Conservation (phyloP, 2,113 vertebrate genomes). For the Pyxicephalus adspersus region DNA sequence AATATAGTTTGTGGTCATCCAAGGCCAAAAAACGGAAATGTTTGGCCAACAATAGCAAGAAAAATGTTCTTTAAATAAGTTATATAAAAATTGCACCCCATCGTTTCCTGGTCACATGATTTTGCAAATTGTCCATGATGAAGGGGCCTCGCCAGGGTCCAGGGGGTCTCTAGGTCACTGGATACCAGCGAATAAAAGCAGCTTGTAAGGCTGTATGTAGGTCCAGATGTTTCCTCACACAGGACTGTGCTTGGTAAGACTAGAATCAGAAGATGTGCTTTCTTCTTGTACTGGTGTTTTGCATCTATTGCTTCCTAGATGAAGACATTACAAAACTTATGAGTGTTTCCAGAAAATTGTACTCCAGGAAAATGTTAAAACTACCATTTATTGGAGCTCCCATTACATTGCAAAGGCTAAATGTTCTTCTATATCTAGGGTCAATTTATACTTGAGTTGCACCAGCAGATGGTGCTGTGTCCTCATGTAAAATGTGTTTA, state of each 20-base stretch:
- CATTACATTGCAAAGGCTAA: too few species aligned
- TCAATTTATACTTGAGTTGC: too few species aligned
- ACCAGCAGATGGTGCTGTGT: too few species aligned
- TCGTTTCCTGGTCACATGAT: background rate
- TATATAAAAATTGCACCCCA: background rate
- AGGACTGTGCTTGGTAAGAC: conserved; percentile 61
- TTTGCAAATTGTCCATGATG: too few species aligned
- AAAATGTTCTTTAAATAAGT: background rate
- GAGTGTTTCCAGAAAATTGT: background rate
- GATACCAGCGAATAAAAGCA: conserved; percentile 39
- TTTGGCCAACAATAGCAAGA: background rate
- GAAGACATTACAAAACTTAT: background rate
- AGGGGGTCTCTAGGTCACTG: background rate
- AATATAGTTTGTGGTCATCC: background rate
- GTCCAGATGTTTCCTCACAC: background rate
- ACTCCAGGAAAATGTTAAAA: background rate
- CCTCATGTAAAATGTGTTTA: too few species aligned
- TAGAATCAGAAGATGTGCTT: conserved; percentile 60
- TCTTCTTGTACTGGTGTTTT: conserved; percentile 74
- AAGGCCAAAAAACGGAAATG: background rate
- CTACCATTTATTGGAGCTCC: too few species aligned
- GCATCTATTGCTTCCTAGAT: conserved; percentile 61
- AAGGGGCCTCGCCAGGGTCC: background rate
- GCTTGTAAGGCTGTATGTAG: background rate
- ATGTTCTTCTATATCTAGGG: too few species aligned